Conservation (phyloP, 2,888 invertebrate genomes). For the Yponomeuta sedellus region DNA sequence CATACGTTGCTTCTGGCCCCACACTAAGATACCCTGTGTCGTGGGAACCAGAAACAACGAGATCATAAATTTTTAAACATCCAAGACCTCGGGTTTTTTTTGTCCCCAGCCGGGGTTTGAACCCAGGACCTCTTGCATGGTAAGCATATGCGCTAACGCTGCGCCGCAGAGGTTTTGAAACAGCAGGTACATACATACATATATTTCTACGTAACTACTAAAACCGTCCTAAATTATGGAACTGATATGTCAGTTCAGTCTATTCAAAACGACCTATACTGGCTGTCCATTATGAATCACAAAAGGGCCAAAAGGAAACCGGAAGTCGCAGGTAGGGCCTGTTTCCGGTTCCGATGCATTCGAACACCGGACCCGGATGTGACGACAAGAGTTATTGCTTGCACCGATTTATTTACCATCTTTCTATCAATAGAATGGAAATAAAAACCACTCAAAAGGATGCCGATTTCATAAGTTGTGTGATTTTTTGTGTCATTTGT, state of each 20-base stretch:
- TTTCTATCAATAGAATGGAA: background rate
- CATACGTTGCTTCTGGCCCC: too few relatives aligned
- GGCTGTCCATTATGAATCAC: background rate
- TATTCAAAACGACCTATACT: background rate
- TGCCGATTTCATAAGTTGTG: too few relatives aligned
- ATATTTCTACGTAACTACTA: background rate
- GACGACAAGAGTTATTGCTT: conserved; percentile 5
- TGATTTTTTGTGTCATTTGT: too few relatives aligned
- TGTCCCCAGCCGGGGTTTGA: too few relatives aligned
- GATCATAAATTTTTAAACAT: too few relatives aligned
- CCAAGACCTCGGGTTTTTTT: too few relatives aligned
- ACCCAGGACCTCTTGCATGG: too few relatives aligned
- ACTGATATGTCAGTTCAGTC: background rate
- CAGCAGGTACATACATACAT: too few relatives aligned
- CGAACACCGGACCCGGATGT: conserved; percentile 9
- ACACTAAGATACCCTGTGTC: too few relatives aligned
- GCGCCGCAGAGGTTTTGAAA: too few relatives aligned
- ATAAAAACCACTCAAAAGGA: background rate
- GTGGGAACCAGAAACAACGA: too few relatives aligned
- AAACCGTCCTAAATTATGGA: background rate
- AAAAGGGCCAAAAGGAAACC: conserved; percentile 22
- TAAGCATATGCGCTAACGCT: too few relatives aligned
- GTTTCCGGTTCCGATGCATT: conserved; percentile 34
- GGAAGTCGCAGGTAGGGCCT: conserved; percentile 42
- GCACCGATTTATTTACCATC: background rate